Evolutionary conservation across 2,888 invertebrate genomes (phyloP).

Genomic region (Caradrina kadenii): DNA sequence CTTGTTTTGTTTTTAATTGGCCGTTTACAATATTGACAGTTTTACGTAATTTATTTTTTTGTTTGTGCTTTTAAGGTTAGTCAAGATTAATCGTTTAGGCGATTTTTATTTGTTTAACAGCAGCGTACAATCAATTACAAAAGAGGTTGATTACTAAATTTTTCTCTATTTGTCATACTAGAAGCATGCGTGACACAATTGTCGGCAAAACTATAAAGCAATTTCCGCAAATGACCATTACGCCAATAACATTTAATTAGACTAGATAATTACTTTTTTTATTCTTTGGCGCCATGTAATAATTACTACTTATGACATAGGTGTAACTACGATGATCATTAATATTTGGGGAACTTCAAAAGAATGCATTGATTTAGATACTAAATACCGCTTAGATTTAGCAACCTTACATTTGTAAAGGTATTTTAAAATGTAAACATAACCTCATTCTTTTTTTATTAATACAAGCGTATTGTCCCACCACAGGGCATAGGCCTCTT

Average conservation of each 20-base stretch:
- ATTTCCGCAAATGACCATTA: not conserved
- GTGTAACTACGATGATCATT: not conserved
- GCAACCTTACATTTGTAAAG: not conserved
- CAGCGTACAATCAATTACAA: not conserved
- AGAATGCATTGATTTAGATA: not conserved
- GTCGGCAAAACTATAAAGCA: conserved; percentile 24
- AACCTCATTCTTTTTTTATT: no score
- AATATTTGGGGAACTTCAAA: not conserved
- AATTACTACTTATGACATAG: conserved; percentile 5
- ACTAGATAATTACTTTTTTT: not conserved
- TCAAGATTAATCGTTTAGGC: conserved; percentile 7
- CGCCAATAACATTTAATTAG: conserved; percentile 16
- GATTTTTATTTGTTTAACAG: conserved; percentile 21
- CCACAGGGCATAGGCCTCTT: no score
- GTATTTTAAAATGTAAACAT: not conserved
- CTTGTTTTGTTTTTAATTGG: conserved; percentile 66
- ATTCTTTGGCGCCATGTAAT: not conserved
- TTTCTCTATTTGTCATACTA: not conserved
- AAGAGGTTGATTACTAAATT: not conserved
- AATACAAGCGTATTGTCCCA: no score
- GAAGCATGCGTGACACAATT: not conserved
- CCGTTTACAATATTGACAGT: conserved; percentile 54
- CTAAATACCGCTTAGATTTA: not conserved
- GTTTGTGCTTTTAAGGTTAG: conserved; percentile 39
- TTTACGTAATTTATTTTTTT: conserved; percentile 53